A percentile compares a stretch with the other conserved stretches of the same genome.
These are phyloP conservation scores for Dynastes hyllus DNA, from an alignment of 2,888 invertebrate genomes.

Conservation along the genomic window DNA sequence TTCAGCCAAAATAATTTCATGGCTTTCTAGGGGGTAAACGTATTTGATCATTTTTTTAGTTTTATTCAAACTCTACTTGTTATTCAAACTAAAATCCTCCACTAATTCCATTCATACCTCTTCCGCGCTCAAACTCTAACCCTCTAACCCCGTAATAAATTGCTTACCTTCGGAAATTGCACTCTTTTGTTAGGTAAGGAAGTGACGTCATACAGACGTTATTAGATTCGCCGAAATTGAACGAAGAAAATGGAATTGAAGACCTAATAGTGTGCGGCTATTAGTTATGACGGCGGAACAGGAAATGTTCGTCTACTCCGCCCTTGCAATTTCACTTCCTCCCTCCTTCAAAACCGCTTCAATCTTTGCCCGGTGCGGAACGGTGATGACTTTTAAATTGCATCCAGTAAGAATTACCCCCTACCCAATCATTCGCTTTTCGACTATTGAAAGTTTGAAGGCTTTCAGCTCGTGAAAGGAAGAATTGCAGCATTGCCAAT, in stretches of 20 bases:
- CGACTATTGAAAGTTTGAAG: background rate
- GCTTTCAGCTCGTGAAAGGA: no score
- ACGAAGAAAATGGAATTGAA: constrained; percentile 6
- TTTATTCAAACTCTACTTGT: no score
- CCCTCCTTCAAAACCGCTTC: background rate
- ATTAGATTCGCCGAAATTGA: constrained; percentile 34
- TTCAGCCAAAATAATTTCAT: no score
- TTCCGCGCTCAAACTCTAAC: no score
- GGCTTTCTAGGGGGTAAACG: no score
- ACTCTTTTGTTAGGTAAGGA: constrained; percentile 15
- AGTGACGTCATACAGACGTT: background rate
- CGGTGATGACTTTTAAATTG: constrained; percentile 35
- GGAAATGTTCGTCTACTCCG: background rate
- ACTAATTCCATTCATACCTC: no score
- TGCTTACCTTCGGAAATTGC: constrained; percentile 22
- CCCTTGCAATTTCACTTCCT: background rate
- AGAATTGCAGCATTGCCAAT: no score
- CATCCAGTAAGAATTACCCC: background rate
- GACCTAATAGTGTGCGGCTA: constrained; percentile 5
- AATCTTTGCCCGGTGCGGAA: background rate
- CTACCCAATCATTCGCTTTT: no score
- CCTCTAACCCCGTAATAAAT: no score
- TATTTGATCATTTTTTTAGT: no score
- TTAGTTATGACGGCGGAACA: constrained; percentile 10
- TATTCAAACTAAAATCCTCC: no score